Conservation (phyloP, 2,113 vertebrate genomes). For the Seriola aureovittata region DNA sequence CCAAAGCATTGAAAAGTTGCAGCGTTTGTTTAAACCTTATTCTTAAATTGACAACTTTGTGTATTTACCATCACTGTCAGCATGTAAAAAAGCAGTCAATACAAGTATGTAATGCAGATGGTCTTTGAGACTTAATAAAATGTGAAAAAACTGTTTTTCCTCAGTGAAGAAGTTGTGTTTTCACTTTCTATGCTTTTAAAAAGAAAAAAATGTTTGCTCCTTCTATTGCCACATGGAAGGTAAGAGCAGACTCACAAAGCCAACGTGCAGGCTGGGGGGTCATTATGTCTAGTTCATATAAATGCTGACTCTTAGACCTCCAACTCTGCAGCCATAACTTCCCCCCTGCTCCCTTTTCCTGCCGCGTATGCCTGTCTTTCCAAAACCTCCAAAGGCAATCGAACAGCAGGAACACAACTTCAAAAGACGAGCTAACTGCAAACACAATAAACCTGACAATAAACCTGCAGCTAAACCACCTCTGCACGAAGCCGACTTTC, state of each 20-base stretch:
- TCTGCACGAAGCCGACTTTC: conserved; percentile 19
- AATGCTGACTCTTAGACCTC: conserved; percentile 65
- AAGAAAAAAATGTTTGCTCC: neutral
- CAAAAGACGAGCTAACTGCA: conserved; percentile 53
- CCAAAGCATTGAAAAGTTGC: conserved; percentile 6
- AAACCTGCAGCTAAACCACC: conserved; percentile 48
- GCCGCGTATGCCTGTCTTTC: conserved; percentile 2
- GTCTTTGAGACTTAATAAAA: conserved; percentile 61
- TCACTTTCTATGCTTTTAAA: neutral
- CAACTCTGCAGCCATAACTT: conserved; percentile 25
- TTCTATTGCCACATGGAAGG: conserved; percentile 50
- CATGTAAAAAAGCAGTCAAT: conserved; percentile 18
- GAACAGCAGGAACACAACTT: conserved; percentile 71
- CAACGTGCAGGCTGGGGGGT: conserved; percentile 34
- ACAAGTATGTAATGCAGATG: conserved; percentile 20
- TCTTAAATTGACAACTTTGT: neutral
- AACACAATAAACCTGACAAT: conserved; percentile 45
- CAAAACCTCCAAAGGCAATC: conserved; percentile 37
- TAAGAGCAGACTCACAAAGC: conserved; percentile 46
- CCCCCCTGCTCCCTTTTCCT: conserved; percentile 22
- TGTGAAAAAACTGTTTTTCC: conserved; percentile 24
- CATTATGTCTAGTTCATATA: conserved; percentile 65
- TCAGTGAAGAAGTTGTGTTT: conserved; percentile 4
- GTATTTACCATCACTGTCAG: conserved; percentile 30
- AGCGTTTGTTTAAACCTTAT: neutral